Conservation (phyloP, 2,113 vertebrate species). For the Dascyllus trimaculatus region DNA sequence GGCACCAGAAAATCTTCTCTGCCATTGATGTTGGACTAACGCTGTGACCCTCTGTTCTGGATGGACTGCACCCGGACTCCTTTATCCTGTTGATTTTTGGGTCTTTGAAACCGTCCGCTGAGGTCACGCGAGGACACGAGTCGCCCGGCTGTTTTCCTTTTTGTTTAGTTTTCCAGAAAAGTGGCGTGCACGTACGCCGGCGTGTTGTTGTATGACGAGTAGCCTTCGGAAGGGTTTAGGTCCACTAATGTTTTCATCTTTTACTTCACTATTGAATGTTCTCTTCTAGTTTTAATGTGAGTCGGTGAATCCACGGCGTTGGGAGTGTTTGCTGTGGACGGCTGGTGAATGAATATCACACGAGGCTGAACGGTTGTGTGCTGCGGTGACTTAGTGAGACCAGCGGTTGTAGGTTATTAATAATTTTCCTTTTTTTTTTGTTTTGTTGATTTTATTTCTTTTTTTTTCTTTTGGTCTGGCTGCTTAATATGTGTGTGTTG, state of each 20-base stretch:
- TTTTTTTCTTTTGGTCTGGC: conserved; percentile 45
- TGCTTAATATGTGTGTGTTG: conserved; percentile 55
- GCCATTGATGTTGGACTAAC: conserved; percentile 4
- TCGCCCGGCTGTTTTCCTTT: conserved; percentile 15
- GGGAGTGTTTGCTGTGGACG: conserved; percentile 18
- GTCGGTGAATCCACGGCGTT: conserved; percentile 45
- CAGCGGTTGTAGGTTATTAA: conserved; percentile 54
- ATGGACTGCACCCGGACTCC: background rate
- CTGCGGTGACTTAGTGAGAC: conserved; percentile 41
- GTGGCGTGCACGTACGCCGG: conserved; percentile 39
- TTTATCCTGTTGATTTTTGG: too few relatives aligned
- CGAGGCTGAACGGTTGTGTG: conserved; percentile 44
- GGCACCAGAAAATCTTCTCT: background rate
- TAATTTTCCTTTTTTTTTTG: conserved; percentile 30
- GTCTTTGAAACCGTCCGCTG: conserved; percentile 38
- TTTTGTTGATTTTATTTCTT: background rate
- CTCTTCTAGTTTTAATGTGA: conserved; percentile 63
- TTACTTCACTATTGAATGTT: conserved; percentile 70
- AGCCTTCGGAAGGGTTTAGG: conserved; percentile 65
- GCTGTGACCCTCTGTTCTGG: conserved; percentile 27
- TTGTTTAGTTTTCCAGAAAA: conserved; percentile 16
- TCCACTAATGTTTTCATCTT: conserved; percentile 66
- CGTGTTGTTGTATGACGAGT: conserved; percentile 53
- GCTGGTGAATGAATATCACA: conserved; percentile 24
- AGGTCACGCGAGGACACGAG: conserved; percentile 25